Conservation (phyloP, 2,113 vertebrate species). For the Regulus satrapa region DNA sequence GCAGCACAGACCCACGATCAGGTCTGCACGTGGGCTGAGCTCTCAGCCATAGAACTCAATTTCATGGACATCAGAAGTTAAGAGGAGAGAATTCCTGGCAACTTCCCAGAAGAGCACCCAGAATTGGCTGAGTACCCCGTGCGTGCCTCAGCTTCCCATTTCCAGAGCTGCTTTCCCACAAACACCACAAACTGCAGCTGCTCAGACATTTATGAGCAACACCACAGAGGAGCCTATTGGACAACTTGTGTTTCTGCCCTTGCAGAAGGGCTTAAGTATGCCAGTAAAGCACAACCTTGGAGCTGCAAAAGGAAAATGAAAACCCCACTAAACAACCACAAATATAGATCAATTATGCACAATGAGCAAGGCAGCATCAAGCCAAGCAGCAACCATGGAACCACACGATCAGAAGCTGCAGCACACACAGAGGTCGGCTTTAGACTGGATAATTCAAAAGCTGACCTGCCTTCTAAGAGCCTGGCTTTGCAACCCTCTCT, state of each 20-base stretch:
- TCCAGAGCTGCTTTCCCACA: not conserved
- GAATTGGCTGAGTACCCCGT: not conserved
- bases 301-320: not conserved
- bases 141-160: not conserved
- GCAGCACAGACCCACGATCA: not conserved
- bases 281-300: not conserved
- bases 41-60: not conserved
- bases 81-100: not conserved
- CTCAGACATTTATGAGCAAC: not conserved
- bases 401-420: not conserved
- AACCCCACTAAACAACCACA: not conserved
- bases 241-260: not conserved
- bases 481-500: not conserved
- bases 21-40: not conserved
- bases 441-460: not conserved
- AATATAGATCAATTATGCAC: not conserved
- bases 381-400: not conserved
- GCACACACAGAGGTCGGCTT: not conserved
- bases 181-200: not conserved
- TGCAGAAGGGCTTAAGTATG: not conserved
- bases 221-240: not conserved
- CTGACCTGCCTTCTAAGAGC: not conserved
- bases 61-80: not conserved
- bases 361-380: not conserved
- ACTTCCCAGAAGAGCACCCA: not conserved